These are phyloP conservation scores for Genyomyrus donnyi DNA, from an alignment of 2,113 vertebrate genomes.

Conservation along the genomic window DNA sequence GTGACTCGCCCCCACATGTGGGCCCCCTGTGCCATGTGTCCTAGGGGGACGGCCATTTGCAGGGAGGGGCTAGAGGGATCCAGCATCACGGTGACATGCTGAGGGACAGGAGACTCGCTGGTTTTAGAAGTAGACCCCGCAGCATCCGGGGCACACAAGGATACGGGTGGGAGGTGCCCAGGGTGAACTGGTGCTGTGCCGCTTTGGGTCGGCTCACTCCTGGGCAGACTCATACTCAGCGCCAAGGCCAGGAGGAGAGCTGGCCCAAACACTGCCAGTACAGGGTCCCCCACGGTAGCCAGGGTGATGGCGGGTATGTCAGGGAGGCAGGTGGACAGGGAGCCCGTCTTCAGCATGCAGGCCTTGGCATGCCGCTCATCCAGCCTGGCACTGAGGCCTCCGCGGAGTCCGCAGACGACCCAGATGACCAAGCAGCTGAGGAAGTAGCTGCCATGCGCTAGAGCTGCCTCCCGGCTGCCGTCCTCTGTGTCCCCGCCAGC, in stretches of 20 bases:
- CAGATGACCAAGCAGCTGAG: slow-evolving; percentile 59
- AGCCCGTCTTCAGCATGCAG: slow-evolving; percentile 43
- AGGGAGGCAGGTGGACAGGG: slow-evolving; percentile 52
- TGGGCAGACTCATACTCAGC: slow-evolving; percentile 10
- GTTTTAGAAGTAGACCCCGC: neutral
- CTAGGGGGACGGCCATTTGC: neutral
- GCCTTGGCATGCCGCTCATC: slow-evolving; percentile 33
- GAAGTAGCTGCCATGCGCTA: slow-evolving; percentile 31
- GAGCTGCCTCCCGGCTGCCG: neutral
- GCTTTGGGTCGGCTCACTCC: neutral
- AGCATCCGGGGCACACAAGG: neutral
- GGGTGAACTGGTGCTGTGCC: neutral
- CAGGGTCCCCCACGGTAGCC: slow-evolving; percentile 22
- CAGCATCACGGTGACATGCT: too few relatives aligned
- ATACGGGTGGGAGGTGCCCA: neutral
- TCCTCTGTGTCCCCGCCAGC: neutral
- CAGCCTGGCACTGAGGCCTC: slow-evolving; percentile 31
- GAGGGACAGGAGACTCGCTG: neutral
- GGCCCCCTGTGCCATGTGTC: neutral
- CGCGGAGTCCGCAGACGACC: slow-evolving; percentile 44
- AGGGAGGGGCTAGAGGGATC: too few relatives aligned
- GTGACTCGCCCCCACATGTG: slow-evolving; percentile 27
- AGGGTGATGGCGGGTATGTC: slow-evolving; percentile 34
- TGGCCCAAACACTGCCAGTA: slow-evolving; percentile 24
- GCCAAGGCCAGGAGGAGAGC: slow-evolving; percentile 33